Evolutionary conservation across 1,140 invertebrate genomes (phyloP).

Genomic region (Drosophila sp.): DNA sequence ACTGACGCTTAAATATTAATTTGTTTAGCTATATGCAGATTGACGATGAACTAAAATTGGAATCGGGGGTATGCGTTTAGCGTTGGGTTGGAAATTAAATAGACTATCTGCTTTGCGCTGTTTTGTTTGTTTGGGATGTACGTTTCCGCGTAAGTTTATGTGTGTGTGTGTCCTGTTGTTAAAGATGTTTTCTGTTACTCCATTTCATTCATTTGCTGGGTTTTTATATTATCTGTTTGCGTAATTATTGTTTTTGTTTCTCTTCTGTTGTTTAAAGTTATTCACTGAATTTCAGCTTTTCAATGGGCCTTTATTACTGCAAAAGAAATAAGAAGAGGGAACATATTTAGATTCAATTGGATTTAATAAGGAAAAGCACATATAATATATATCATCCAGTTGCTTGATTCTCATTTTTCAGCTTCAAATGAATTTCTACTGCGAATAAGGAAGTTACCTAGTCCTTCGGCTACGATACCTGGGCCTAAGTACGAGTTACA

Average conservation of each 20-base stretch:
- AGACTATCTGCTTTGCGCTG: not conserved
- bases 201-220: conserved; percentile 36
- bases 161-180: conserved; percentile 38
- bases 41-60: not conserved
- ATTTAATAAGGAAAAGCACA: not conserved
- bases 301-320: conserved; percentile 82
- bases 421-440: conserved; percentile 29
- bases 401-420: conserved; percentile 1
- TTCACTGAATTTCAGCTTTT: conserved; percentile 83
- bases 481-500: conserved; percentile 29
- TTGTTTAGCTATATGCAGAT: conserved; percentile 33
- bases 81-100: not conserved
- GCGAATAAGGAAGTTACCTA: conserved; percentile 22
- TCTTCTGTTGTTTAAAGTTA: conserved; percentile 70
- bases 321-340: conserved; percentile 43
- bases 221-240: conserved; percentile 70
- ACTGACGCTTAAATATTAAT: conserved; percentile 70
- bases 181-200: conserved; percentile 35
- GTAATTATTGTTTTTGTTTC: conserved; percentile 76
- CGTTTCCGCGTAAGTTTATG: conserved; percentile 29
- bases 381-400: not conserved
- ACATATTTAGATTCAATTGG: not conserved
- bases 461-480: conserved; percentile 16
- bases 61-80: conserved; percentile 18
- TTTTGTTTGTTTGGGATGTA: conserved; percentile 4